These are phyloP conservation scores for Pilophorus perplexus DNA, from an alignment of 2,888 invertebrate species.

Conservation along the genomic window DNA sequence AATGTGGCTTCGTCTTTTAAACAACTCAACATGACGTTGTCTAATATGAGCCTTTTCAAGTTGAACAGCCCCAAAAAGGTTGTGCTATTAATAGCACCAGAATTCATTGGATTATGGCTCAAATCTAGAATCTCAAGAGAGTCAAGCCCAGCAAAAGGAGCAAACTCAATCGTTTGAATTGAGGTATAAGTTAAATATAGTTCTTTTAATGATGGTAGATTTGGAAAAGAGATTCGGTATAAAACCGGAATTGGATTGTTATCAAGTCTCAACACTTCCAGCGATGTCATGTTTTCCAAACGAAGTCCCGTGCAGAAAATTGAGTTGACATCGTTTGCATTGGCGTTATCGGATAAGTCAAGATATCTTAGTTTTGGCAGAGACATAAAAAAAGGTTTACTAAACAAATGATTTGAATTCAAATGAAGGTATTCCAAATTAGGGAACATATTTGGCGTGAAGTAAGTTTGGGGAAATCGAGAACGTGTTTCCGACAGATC, in stretches of 20 bases:
- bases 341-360: constrained; percentile 37
- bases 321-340: background rate
- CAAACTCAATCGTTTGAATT: constrained; percentile 17
- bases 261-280: constrained; percentile 28
- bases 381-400: constrained; percentile 6
- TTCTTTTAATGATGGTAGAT: constrained; percentile 3
- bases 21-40: constrained; percentile 9
- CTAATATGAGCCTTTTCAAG: constrained; percentile 26
- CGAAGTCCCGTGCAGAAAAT: background rate
- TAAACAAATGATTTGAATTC: constrained; percentile 56
- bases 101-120: constrained; percentile 28
- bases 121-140: constrained; percentile 39
- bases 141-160: constrained; percentile 28
- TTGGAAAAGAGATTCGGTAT: background rate
- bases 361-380: constrained; percentile 32
- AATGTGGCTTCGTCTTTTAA: constrained; percentile 56
- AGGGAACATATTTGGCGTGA: constrained; percentile 56
- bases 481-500: constrained; percentile 59
- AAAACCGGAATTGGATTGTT: constrained; percentile 30
- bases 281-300: background rate
- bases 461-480: constrained; percentile 56
- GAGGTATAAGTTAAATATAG: constrained; percentile 36
- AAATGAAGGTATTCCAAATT: constrained; percentile 57
- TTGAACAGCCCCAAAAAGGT: constrained; percentile 33
- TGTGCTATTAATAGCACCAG: background rate